These are phyloP conservation scores for Drosophila mojavensis DNA, from an alignment of 1,140 invertebrate genomes.

Conservation along the genomic window DNA sequence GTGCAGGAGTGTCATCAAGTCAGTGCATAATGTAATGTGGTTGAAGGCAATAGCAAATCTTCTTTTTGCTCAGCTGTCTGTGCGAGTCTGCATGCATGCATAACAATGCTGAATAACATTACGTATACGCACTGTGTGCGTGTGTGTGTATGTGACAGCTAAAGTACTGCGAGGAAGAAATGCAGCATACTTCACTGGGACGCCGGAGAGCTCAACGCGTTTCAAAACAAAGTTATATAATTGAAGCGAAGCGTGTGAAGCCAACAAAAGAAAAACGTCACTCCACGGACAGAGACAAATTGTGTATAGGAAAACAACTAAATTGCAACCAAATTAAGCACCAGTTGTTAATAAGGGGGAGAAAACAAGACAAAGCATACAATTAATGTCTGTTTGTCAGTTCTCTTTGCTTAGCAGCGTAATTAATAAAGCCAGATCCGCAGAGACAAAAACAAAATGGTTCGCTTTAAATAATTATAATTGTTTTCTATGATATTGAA, in stretches of 20 bases:
- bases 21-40: neutral
- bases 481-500: no score
- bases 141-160: neutral
- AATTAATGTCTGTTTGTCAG: neutral
- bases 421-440: neutral
- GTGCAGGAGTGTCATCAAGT: no score
- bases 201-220: slow-evolving; percentile 5
- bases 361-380: neutral
- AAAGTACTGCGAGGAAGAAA: neutral
- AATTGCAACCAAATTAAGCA: neutral
- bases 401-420: no score
- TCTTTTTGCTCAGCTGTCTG: no score
- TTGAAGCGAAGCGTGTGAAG: slow-evolving; percentile 9
- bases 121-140: slow-evolving; percentile 51
- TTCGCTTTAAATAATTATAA: neutral
- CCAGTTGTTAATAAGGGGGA: neutral
- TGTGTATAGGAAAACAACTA: neutral
- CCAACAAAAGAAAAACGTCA: neutral
- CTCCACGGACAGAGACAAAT: neutral
- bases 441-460: neutral
- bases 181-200: slow-evolving; percentile 18
- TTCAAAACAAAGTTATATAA: slow-evolving; percentile 14
- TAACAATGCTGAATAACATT: slow-evolving; percentile 20
- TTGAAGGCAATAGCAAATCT: neutral
- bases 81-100: neutral